phyloP scores from a whole-genome alignment of 2,888 invertebrate genomes.

The Catocala nupta region DNA sequence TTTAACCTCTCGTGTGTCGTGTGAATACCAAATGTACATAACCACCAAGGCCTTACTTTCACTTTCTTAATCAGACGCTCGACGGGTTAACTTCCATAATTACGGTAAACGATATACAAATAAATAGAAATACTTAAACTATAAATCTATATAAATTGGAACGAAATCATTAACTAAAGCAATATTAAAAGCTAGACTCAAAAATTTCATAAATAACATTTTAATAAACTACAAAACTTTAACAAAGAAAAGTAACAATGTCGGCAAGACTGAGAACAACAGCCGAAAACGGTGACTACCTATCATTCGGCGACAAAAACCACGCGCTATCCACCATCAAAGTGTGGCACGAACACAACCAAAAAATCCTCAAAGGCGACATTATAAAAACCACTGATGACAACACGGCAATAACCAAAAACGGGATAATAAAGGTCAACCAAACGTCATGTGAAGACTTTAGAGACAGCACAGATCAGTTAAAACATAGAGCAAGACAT shows the following conservation, averaged over 20 bases:
- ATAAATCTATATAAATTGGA: too few relatives aligned
- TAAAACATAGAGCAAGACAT: conserved; percentile 75
- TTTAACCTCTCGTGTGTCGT: too few relatives aligned
- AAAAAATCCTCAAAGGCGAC: conserved; percentile 74
- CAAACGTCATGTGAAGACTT: conserved; percentile 78
- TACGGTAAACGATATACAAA: too few relatives aligned
- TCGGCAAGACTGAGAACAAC: conserved; percentile 58
- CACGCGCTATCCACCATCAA: conserved; percentile 68
- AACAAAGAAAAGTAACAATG: conserved; percentile 2
- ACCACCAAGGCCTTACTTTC: too few relatives aligned
- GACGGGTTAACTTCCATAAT: too few relatives aligned
- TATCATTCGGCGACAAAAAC: conserved; percentile 74
- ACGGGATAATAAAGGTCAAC: conserved; percentile 81
- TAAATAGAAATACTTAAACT: too few relatives aligned
- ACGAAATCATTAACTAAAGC: too few relatives aligned
- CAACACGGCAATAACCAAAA: conserved; percentile 79
- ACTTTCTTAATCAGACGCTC: too few relatives aligned
- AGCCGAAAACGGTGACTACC: conserved; percentile 70
- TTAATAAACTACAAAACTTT: not conserved
- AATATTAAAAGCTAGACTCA: too few relatives aligned
- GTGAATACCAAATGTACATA: too few relatives aligned
- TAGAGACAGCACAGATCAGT: conserved; percentile 77
- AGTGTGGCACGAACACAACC: conserved; percentile 78
- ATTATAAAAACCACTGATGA: conserved; percentile 76
- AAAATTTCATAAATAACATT: not conserved